Percentiles rank a stretch among this genome's conserved stretches.
phyloP scores from a whole-genome alignment of 2,113 vertebrate species.

The Anoura caudifer region DNA sequence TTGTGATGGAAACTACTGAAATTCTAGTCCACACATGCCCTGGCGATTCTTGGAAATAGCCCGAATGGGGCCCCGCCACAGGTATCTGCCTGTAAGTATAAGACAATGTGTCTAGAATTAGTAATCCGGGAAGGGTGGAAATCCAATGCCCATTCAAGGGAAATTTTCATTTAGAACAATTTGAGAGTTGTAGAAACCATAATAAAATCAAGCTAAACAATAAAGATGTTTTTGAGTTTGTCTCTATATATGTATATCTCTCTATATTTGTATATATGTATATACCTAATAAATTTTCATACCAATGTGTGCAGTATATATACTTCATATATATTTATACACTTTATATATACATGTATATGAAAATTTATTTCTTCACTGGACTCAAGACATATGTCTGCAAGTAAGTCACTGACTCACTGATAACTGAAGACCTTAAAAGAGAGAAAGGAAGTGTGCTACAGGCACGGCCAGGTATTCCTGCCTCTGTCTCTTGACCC shows the following conservation, averaged over 20 bases:
- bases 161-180: not conserved
- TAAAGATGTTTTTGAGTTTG: not conserved
- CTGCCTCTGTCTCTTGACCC: not conserved
- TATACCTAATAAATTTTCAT: not conserved
- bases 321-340: not conserved
- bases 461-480: fast-evolving
- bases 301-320: not conserved
- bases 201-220: slow-evolving; percentile 15
- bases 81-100: not conserved
- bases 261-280: not conserved
- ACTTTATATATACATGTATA: not conserved
- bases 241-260: not conserved
- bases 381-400: not conserved
- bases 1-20: slow-evolving; percentile 5
- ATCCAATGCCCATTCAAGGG: not conserved
- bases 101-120: not conserved
- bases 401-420: not conserved
- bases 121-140: not conserved
- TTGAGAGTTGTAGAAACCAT: not conserved
- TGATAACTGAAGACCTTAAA: not conserved
- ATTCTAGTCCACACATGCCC: not conserved
- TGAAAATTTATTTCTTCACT: not conserved
- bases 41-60: not conserved
- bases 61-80: not conserved
- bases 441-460: not conserved